Base-by-base conservation (phyloP, 2,888 invertebrate genomes). In the Rhamnusium bicolor region DNA sequence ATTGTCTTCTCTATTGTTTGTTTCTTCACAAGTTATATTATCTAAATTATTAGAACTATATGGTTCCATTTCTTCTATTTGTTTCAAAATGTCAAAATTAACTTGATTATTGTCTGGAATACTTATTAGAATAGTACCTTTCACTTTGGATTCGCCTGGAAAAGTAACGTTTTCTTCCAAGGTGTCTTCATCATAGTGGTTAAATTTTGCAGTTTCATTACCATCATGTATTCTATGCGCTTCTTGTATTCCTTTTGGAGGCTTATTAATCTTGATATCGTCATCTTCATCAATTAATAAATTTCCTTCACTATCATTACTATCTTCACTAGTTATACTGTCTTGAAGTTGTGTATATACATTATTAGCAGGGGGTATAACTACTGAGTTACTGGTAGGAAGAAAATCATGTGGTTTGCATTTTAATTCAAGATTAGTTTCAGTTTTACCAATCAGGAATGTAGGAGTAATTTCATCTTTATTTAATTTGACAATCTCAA, bases 241-340 rank as follows among this genome's bases (percentile, higher is more conserved):
- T 19, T 51, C 51, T 18, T 2, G 1, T 21, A 24, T 24, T n/a
- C n/a, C 19, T 4, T 47, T 51, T 12, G 12, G 1, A 14, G 7
- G 16, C 14, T 70, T 49, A 16, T 18, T 65, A 6, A 0, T 51
- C 46, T 53, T 74, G 0, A 19, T 27, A 18, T 71, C 69, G 24
- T 54, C 47, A 51, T 65, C 60, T 56, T 76, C 73, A 53, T 76
- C 78, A 51, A 79, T 79, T 47, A 71, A 70, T 47, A 78, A 62
- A 53, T 65, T 60, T 14, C 72, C 72, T 69, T 75, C 77, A 65
- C 80, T 80, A 46, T 80, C 80, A 21, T 77, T 80, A 54, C 80
- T 79, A n/a, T 80, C 78, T 58, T 78, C 76, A 53, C 72, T 77
- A 53, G 72, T 71, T 3, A 73, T 27, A 14, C 32, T n/a, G 4